A percentile compares a stretch with the other conserved stretches of the same genome.
These are phyloP conservation scores for Lepetodrilus schrolli DNA, from an alignment of 2,888 invertebrate genomes.

Conservation along the genomic window DNA sequence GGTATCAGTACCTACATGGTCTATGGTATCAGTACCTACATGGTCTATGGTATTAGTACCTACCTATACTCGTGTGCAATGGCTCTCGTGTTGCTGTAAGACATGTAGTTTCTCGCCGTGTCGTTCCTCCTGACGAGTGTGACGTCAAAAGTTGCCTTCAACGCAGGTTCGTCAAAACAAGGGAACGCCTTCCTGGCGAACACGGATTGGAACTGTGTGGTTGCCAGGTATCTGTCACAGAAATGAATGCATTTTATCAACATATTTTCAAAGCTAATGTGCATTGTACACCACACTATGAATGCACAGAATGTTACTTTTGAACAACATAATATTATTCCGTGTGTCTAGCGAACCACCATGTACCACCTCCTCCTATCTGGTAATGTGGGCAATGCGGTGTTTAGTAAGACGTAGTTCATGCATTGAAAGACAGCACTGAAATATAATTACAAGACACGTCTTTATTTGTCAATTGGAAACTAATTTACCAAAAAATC, in stretches of 20 bases:
- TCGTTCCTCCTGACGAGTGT: constrained; percentile 18
- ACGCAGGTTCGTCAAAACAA: constrained; percentile 34
- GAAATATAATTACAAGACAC: too few relatives aligned
- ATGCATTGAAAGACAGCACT: too few relatives aligned
- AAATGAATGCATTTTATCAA: background rate
- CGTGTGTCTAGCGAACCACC: too few relatives aligned
- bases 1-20: too few relatives aligned
- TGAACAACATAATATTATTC: too few relatives aligned
- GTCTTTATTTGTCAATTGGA: too few relatives aligned
- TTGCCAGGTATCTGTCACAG: constrained; percentile 31
- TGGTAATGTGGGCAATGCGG: too few relatives aligned
- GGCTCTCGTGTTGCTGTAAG: constrained; percentile 25
- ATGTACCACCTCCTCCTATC: too few relatives aligned
- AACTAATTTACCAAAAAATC: too few relatives aligned
- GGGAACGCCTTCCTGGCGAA: constrained; percentile 33
- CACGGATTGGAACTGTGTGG: constrained; percentile 28
- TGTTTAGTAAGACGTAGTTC: too few relatives aligned
- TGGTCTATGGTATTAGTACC: background rate
- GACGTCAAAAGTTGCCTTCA: constrained; percentile 39
- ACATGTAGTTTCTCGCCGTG: constrained; percentile 28
- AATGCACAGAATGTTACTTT: background rate
- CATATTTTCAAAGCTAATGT: background rate
- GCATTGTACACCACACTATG: background rate
- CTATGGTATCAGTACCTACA: too few relatives aligned
- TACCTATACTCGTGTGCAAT: background rate